phyloP scores from a whole-genome alignment of 2,113 vertebrate species.

The Nipponia nippon region DNA sequence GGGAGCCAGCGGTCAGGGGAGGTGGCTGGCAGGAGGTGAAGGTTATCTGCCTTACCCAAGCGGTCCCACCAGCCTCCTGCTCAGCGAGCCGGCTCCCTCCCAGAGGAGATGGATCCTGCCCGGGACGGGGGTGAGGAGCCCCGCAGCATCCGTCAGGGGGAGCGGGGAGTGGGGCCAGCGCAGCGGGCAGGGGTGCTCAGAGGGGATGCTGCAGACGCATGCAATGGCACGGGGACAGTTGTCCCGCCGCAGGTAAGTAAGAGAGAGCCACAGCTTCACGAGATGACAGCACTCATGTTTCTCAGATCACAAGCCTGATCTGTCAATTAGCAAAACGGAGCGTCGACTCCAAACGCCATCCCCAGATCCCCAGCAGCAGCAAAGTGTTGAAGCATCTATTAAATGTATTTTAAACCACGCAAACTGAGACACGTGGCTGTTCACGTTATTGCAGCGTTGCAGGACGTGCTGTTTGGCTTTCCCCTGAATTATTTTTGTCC shows the following conservation, averaged over 20 bases:
- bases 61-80: neutral
- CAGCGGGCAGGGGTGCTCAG: neutral
- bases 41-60: neutral
- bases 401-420: neutral
- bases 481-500: neutral
- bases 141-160: accelerated
- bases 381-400: neutral
- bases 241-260: neutral
- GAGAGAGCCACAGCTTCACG: neutral
- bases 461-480: neutral
- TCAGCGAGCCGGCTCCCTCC: no score
- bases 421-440: neutral
- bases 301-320: neutral
- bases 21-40: neutral
- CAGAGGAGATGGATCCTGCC: neutral
- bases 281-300: neutral
- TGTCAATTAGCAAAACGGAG: neutral
- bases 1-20: neutral
- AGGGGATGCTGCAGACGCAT: neutral
- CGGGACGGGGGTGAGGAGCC: accelerated
- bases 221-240: neutral
- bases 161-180: neutral
- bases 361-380: neutral
- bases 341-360: neutral
- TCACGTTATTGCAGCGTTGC: neutral